Base-by-base conservation (phyloP, 2,113 vertebrate genomes). In the Mola mola region DNA sequence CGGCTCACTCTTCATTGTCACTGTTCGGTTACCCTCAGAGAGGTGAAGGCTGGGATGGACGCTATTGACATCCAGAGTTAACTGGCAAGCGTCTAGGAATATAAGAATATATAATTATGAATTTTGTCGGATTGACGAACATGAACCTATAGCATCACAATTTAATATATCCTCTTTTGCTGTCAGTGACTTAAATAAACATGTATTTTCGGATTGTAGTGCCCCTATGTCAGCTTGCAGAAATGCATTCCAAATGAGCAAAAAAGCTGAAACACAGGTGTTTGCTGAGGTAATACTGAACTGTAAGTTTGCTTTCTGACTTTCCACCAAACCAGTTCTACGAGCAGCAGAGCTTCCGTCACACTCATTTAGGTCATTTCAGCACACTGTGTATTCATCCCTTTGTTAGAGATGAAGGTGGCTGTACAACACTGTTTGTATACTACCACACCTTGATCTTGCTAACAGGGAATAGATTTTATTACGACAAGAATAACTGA, bases 1-100 rank as follows among this genome's bases (percentile, higher is more conserved):
- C 0, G 65, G 68, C 16, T 90, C 88, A 17, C 7, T 88, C 82
- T 64, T 89, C 91, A 91, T 88, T 0, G 67, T 90, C 8, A 79
- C 90, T 43, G 81, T 74, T 59, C 66, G 86, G 81, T 92, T 92
- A 10, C 78, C 88, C 25, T 91, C 89, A 1, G 90, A 90, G 3
- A 93, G 86, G 25, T 85, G 57, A 13, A 93, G 87, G 76, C 60
- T 91, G 12, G 78, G 72, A 8, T 93, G 91, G 33, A 84, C 55
- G n/a, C 52, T 91, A 72, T 90, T 88, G 61, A 89, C 76, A 21
- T 93, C 92, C 60, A 93, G 58, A 57, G 74, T 75, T 60, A 89
- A 49, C 62, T 86, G 85, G 55, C 61, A 79, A 40, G 75, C 57
- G 43, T 92, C 92, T 93, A 33, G 37, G 80, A 12, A 57, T 22